Conservation (phyloP, 37 sponge, comb jelly and placozoan species). For the Oscarella lobularis region DNA sequence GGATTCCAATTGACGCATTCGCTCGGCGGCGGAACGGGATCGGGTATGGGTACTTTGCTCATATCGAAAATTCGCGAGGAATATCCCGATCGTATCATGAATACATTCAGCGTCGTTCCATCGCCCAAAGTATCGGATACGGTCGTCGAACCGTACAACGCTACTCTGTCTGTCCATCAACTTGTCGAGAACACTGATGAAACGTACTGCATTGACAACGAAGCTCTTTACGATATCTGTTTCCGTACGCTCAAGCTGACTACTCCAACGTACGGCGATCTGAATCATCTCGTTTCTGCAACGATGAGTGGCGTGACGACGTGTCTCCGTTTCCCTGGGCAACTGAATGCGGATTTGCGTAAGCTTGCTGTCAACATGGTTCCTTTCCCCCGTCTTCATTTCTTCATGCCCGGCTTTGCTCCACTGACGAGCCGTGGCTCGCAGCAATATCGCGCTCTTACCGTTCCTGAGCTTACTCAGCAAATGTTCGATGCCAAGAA, state of each 20-base stretch:
- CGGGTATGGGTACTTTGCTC: constrained; percentile 98
- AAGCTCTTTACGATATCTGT: constrained; percentile 99
- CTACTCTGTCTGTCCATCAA: constrained; percentile 66
- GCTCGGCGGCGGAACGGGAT: constrained; percentile 95
- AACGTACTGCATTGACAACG: constrained; percentile 92
- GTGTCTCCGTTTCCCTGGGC: constrained; percentile 42
- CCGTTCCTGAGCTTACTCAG: constrained; percentile 98
- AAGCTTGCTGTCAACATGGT: constrained; percentile 95
- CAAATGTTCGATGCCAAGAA: constrained; percentile 99
- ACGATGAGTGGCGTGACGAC: constrained; percentile 38
- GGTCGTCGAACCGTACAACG: constrained; percentile 57
- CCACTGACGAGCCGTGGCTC: constrained; percentile 99
- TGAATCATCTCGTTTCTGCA: constrained; percentile 75
- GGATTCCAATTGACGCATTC: constrained; percentile 99
- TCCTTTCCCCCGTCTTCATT: constrained; percentile 99
- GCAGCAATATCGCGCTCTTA: constrained; percentile 98
- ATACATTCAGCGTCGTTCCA: constrained; percentile 49
- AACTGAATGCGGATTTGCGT: constrained; percentile 96
- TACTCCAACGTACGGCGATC: constrained; percentile 97
- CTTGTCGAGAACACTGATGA: constrained; percentile 99
- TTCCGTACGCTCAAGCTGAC: constrained; percentile 99
- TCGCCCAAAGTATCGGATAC: constrained; percentile 55
- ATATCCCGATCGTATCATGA: constrained; percentile 97
- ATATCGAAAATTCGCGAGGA: constrained; percentile 99
- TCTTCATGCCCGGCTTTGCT: constrained; percentile 99